A percentile compares a stretch with the other conserved stretches of the same genome.
These are phyloP conservation scores for Ictalurus punctatus DNA, from an alignment of 2,113 vertebrate genomes.

Conservation along the genomic window DNA sequence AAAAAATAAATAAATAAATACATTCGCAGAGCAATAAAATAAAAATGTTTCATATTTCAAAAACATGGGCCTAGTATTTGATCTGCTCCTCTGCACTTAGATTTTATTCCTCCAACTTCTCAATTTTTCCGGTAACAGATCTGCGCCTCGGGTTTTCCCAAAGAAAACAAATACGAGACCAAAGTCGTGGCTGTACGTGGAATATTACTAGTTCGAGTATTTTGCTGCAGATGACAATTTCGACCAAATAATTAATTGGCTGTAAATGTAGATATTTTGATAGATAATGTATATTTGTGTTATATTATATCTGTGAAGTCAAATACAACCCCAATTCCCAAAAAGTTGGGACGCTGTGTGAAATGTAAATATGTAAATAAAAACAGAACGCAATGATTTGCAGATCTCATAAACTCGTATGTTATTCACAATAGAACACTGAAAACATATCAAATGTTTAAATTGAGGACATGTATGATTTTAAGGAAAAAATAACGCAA, in stretches of 20 bases:
- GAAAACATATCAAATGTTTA: no score
- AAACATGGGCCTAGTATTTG: not conserved
- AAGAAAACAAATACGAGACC: not conserved
- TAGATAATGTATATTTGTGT: not conserved
- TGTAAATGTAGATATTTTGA: not conserved
- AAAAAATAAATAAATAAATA: not conserved
- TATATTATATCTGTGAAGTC: not conserved
- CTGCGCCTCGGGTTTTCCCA: not conserved
- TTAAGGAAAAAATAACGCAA: no score
- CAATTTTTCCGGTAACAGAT: no score
- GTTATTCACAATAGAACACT: no score
- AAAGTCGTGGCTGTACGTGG: not conserved
- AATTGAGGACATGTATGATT: no score
- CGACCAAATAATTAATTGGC: not conserved
- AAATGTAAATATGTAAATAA: no score
- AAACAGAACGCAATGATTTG: no score
- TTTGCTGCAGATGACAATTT: not conserved
- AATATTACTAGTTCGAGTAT: not conserved
- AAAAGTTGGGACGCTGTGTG: no score
- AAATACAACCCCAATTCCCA: no score
- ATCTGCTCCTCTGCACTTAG: not conserved
- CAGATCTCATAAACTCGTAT: no score
- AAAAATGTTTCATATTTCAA: not conserved
- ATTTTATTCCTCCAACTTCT: not conserved
- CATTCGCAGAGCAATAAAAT: not conserved